These are phyloP conservation scores for Menidia beryllina DNA, from an alignment of 2,113 vertebrate genomes.

Conservation along the genomic window DNA sequence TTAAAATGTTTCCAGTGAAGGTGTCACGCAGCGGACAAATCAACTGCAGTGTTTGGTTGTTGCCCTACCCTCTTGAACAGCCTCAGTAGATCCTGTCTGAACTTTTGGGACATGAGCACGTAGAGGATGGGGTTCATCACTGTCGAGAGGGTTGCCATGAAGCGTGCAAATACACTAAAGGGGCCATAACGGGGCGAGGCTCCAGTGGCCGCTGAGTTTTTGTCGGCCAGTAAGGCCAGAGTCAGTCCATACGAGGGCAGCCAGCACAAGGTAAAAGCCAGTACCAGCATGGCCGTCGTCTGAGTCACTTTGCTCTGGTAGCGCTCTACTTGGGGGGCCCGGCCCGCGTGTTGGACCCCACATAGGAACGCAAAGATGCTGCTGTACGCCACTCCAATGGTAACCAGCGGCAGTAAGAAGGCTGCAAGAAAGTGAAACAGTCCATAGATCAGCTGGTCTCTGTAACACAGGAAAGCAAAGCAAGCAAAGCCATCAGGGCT, in stretches of 20 bases:
- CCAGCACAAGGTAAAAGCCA: conserved; percentile 83
- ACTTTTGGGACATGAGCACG: conserved; percentile 82
- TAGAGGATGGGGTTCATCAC: conserved; percentile 83
- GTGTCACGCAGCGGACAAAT: conserved; percentile 42
- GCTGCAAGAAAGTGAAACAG: conserved; percentile 76
- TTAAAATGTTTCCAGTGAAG: not conserved
- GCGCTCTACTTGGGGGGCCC: conserved; percentile 72
- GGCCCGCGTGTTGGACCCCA: conserved; percentile 22
- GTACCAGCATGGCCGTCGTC: conserved; percentile 78
- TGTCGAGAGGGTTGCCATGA: conserved; percentile 80
- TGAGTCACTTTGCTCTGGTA: conserved; percentile 80
- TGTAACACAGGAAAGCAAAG: conserved; percentile 73
- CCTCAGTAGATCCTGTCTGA: conserved; percentile 75
- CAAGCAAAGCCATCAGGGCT: conserved; percentile 54
- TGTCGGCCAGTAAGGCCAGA: conserved; percentile 61
- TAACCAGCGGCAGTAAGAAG: conserved; percentile 75
- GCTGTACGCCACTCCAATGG: conserved; percentile 74
- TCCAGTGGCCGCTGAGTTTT: conserved; percentile 50
- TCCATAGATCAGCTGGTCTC: conserved; percentile 75
- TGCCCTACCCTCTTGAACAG: conserved; percentile 56
- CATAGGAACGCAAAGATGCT: conserved; percentile 76
- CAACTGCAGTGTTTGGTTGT: conserved; percentile 6
- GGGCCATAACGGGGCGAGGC: conserved; percentile 65
- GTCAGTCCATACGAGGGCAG: conserved; percentile 80
- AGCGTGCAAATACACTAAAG: conserved; percentile 73